These are phyloP conservation scores for Onychostruthus taczanowskii DNA, from an alignment of 2,113 vertebrate species.

Conservation along the genomic window DNA sequence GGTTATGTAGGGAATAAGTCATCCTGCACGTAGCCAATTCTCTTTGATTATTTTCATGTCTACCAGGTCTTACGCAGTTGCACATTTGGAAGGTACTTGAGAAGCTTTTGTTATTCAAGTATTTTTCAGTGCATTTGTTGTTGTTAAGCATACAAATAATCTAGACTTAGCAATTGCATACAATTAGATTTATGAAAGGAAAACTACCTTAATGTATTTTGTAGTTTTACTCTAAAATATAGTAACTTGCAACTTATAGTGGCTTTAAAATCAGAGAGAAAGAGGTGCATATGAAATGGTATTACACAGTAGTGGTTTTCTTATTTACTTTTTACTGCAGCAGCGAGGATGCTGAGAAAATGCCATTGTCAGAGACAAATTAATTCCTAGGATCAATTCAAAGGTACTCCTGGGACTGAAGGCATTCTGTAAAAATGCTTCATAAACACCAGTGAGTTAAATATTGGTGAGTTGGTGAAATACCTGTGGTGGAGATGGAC, in stretches of 20 bases:
- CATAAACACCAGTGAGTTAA: neutral
- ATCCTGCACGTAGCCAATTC: neutral
- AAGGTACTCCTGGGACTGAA: neutral
- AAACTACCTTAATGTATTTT: neutral
- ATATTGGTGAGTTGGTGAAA: rapidly evolving
- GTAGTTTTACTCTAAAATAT: neutral
- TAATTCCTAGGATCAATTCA: neutral
- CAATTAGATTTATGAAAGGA: neutral
- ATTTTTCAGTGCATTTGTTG: neutral
- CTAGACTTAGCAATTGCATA: neutral
- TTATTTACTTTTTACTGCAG: neutral
- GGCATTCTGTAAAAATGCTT: neutral
- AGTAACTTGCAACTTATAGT: neutral
- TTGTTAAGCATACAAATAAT: neutral
- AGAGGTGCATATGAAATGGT: neutral
- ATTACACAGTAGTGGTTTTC: neutral
- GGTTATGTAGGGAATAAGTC: neutral
- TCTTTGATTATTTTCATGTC: neutral
- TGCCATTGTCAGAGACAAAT: neutral
- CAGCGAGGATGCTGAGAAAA: neutral
- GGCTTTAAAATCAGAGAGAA: neutral
- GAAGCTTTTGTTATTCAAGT: neutral
- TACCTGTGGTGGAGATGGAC: neutral
- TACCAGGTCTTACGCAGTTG: neutral
- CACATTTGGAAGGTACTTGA: neutral